Evolutionary conservation across 1,140 invertebrate species (phyloP).

Genomic region (Leguminivora glycinivorella): DNA sequence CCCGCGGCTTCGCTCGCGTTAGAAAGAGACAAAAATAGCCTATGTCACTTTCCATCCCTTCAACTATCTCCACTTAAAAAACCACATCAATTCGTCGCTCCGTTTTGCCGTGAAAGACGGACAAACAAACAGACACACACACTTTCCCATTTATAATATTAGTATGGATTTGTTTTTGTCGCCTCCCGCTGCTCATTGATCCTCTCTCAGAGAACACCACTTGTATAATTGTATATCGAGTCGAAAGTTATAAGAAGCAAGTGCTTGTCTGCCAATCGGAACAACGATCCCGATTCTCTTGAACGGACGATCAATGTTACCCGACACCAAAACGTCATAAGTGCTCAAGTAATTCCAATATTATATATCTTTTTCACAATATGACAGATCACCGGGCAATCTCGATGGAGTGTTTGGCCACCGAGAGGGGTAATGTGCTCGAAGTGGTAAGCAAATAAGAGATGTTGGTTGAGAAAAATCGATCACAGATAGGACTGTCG

Average conservation of each 20-base stretch:
- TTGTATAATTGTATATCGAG: not conserved
- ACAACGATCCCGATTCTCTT: not conserved
- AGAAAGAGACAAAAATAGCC: no score
- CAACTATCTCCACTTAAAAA: no score
- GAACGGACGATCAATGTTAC: not conserved
- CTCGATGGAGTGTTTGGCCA: slow-evolving; percentile 1
- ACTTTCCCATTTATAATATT: no score
- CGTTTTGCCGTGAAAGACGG: no score
- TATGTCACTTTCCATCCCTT: no score
- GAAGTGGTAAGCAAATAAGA: not conserved
- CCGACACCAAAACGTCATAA: not conserved
- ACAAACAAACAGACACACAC: no score
- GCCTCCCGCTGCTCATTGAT: no score
- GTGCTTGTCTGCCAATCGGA: not conserved
- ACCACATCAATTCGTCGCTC: no score
- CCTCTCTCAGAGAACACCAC: no score
- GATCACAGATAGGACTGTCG: not conserved
- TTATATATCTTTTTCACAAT: not conserved
- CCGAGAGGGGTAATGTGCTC: slow-evolving; percentile 13
- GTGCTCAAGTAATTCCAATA: not conserved
- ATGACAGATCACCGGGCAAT: not conserved
- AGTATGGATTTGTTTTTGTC: no score
- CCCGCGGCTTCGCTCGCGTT: no score
- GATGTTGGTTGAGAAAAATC: slow-evolving; percentile 15
- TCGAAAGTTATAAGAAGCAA: not conserved